A percentile compares a stretch with the other conserved stretches of the same genome.
Evolutionary conservation across 2,797 vertebrate species (phyloP).

Genomic region (Sandelia bainsii): DNA sequence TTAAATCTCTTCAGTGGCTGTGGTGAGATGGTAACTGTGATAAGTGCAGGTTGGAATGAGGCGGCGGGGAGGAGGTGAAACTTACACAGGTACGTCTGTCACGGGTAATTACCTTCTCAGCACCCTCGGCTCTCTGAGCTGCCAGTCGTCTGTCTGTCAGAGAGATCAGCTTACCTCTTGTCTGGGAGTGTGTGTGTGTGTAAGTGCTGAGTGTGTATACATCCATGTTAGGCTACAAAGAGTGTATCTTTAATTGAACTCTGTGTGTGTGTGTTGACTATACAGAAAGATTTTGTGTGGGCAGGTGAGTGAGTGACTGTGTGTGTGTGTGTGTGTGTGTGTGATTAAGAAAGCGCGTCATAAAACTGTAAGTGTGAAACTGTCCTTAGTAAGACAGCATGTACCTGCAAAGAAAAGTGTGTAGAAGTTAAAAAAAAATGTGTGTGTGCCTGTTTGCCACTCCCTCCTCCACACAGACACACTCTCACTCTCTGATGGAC

Average conservation of each 20-base stretch:
- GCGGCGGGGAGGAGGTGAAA: conserved; percentile 65
- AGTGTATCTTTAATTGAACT: conserved; percentile 15
- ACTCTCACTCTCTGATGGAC: conserved; percentile 15
- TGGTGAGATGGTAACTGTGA: conserved; percentile 83
- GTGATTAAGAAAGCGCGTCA: conserved; percentile 13
- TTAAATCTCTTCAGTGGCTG: conserved; percentile 70
- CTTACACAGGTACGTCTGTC: conserved; percentile 82
- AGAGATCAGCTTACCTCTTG: conserved; percentile 87
- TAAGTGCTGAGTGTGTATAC: background rate
- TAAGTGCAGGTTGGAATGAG: conserved; percentile 88
- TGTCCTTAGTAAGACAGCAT: conserved; percentile 49
- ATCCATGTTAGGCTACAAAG: background rate
- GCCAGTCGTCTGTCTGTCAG: conserved; percentile 80
- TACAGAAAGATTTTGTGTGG: conserved; percentile 8
- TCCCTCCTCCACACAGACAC: conserved; percentile 10
- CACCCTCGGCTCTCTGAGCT: conserved; percentile 69
- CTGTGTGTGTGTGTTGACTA: conserved; percentile 18
- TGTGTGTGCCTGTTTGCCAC: background rate
- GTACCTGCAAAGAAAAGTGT: conserved; percentile 61
- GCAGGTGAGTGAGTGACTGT: conserved; percentile 24
- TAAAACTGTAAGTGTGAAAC: conserved; percentile 51
- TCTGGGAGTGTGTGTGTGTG: conserved; percentile 43
- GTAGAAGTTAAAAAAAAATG: conserved; percentile 6
- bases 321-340: conserved; percentile 13
- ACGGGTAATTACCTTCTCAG: conserved; percentile 84